Evolutionary conservation across 2,888 invertebrate genomes (phyloP).

Genomic region (Dryobotodes eremita): DNA sequence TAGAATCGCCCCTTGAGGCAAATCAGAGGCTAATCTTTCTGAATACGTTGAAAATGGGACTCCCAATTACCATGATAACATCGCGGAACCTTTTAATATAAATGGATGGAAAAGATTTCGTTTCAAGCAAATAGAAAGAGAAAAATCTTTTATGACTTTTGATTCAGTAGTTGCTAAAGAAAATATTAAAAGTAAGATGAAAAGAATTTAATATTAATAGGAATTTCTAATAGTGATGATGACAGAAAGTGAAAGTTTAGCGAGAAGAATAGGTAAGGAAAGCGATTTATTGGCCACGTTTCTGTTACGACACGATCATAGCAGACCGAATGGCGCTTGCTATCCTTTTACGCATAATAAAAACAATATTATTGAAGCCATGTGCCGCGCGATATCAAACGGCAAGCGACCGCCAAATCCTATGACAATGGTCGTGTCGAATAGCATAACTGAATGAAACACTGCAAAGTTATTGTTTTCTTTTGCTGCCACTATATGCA

Average conservation of each 20-base stretch:
- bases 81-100: slow-evolving; percentile 73
- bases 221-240: slow-evolving; percentile 22
- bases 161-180: slow-evolving; percentile 10
- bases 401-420: slow-evolving; percentile 76
- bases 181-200: background rate
- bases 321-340: slow-evolving; percentile 72
- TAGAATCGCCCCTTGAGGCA: slow-evolving; percentile 71
- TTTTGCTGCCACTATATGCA: slow-evolving; percentile 44
- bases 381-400: slow-evolving; percentile 69
- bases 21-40: slow-evolving; percentile 77
- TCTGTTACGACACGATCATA: slow-evolving; percentile 60
- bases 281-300: slow-evolving; percentile 68
- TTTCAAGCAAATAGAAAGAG: slow-evolving; percentile 59
- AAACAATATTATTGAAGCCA: slow-evolving; percentile 71
- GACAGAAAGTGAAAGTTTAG: slow-evolving; percentile 46
- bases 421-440: slow-evolving; percentile 72
- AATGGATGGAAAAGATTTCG: slow-evolving; percentile 71
- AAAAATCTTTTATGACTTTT: slow-evolving; percentile 36
- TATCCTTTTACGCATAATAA: slow-evolving; percentile 69
- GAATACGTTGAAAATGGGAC: slow-evolving; percentile 76
- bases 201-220: slow-evolving; percentile 5
- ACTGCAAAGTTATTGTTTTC: slow-evolving; percentile 51
- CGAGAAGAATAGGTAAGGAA: slow-evolving; percentile 64
- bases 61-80: slow-evolving; percentile 83
- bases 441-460: slow-evolving; percentile 71